phyloP scores from a whole-genome alignment of 2,797 vertebrate genomes.

The Anguilla obscura region DNA sequence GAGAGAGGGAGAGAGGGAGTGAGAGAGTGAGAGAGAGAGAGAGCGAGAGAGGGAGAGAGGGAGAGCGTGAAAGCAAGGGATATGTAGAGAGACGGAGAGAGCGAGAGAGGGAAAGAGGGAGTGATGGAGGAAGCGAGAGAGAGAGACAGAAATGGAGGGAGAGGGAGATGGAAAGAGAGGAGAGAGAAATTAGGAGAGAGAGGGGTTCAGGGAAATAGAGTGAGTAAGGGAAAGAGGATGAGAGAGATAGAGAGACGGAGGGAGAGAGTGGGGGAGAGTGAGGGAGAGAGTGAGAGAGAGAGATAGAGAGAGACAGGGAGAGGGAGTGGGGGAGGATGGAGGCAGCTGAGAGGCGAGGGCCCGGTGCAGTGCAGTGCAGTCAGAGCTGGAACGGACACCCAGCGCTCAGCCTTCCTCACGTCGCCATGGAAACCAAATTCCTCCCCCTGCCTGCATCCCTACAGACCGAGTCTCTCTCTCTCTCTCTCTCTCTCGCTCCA shows the following conservation, averaged over 20 bases:
- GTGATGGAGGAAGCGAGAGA: no score
- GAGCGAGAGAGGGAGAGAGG: no score
- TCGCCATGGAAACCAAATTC: conserved; percentile 84
- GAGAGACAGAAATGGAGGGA: no score
- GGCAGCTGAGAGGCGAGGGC: conserved; percentile 60
- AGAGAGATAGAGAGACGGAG: neutral
- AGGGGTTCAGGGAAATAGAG: no score
- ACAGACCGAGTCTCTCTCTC: conserved; percentile 71
- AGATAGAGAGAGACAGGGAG: neutral
- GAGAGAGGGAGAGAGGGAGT: no score
- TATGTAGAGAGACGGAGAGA: conserved; percentile 8
- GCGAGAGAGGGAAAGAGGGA: no score
- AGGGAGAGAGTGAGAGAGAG: conserved; percentile 59
- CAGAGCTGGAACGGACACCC: conserved; percentile 79
- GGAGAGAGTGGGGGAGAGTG: conserved; percentile 58
- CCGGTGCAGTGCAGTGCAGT: conserved; percentile 74
- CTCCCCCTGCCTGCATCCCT: conserved; percentile 83
- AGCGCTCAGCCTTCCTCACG: conserved; percentile 78
- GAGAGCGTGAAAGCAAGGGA: neutral
- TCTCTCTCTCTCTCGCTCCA: conserved; percentile 35
- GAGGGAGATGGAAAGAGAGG: no score
- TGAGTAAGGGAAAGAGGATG: no score
- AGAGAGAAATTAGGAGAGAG: no score
- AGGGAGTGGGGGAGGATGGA: conserved; percentile 55
- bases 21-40: no score